Conservation (phyloP, 1,140 invertebrate species). For the Pemphigus obesinymphae region DNA sequence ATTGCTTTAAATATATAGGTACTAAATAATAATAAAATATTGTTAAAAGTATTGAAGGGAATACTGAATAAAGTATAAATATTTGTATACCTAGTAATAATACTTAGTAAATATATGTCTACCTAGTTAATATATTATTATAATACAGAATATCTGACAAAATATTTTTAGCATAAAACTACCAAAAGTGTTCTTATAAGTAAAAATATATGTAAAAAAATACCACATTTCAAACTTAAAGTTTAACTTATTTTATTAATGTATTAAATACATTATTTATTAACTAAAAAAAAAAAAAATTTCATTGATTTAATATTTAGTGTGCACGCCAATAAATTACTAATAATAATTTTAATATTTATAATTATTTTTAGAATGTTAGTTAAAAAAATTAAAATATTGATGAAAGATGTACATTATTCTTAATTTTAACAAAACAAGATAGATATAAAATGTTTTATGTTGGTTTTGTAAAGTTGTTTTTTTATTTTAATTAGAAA, state of each 20-base stretch:
- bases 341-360: not conserved
- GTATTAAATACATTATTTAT: not conserved
- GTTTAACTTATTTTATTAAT: too few relatives aligned
- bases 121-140: too few relatives aligned
- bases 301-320: not conserved
- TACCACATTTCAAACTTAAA: too few relatives aligned
- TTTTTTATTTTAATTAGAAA: not conserved
- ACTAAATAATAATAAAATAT: too few relatives aligned
- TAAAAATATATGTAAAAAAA: too few relatives aligned
- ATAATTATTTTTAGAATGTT: not conserved
- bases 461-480: not conserved
- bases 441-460: not conserved
- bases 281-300: not conserved
- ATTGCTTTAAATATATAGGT: too few relatives aligned
- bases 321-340: constrained; percentile 5
- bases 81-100: too few relatives aligned
- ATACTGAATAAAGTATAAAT: too few relatives aligned
- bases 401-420: not conserved
- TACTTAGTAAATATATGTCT: too few relatives aligned
- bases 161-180: not conserved
- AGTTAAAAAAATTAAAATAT: not conserved
- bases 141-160: too few relatives aligned
- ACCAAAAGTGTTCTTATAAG: not conserved
- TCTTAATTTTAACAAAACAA: not conserved
- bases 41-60: too few relatives aligned